These are phyloP conservation scores for Drosophila eugracilis DNA, from an alignment of 1,140 invertebrate species.

Conservation along the genomic window DNA sequence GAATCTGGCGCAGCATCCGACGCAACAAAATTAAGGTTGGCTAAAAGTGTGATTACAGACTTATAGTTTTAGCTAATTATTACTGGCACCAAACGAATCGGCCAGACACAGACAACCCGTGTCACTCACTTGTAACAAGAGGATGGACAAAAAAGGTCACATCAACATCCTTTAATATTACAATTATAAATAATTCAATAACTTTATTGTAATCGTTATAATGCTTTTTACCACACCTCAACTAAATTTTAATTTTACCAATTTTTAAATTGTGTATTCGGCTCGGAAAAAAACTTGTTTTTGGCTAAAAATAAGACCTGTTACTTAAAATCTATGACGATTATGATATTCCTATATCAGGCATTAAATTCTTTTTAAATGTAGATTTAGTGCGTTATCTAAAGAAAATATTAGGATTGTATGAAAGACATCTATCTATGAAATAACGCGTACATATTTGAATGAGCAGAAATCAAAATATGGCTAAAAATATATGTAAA, in stretches of 20 bases:
- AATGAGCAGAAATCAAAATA: slow-evolving; percentile 67
- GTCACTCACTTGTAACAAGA: slow-evolving; percentile 72
- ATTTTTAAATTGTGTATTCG: not conserved
- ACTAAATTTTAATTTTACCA: slow-evolving; percentile 25
- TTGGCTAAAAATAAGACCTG: not conserved
- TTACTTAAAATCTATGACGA: not conserved
- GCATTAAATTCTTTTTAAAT: not conserved
- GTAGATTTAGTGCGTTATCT: too few species aligned
- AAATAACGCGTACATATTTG: slow-evolving; percentile 61
- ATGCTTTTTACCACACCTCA: slow-evolving; percentile 8
- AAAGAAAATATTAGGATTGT: not conserved
- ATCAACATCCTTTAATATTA: slow-evolving; percentile 53
- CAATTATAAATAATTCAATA: slow-evolving; percentile 71
- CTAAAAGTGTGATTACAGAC: slow-evolving; percentile 79
- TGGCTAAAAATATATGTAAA: too few species aligned
- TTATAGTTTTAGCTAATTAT: slow-evolving; percentile 82
- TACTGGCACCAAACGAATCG: slow-evolving; percentile 12
- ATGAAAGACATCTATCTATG: slow-evolving; percentile 32
- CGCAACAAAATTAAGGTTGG: slow-evolving; percentile 60
- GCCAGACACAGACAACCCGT: slow-evolving; percentile 27
- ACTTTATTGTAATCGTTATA: slow-evolving; percentile 26
- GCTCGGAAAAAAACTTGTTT: not conserved
- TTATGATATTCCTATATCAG: not conserved
- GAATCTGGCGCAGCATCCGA: slow-evolving; percentile 2
- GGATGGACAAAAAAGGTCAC: slow-evolving; percentile 14